A percentile compares a stretch with the other conserved stretches of the same genome.
These are phyloP conservation scores for Acronicta psi DNA, from an alignment of 2,888 invertebrate species.

Conservation along the genomic window DNA sequence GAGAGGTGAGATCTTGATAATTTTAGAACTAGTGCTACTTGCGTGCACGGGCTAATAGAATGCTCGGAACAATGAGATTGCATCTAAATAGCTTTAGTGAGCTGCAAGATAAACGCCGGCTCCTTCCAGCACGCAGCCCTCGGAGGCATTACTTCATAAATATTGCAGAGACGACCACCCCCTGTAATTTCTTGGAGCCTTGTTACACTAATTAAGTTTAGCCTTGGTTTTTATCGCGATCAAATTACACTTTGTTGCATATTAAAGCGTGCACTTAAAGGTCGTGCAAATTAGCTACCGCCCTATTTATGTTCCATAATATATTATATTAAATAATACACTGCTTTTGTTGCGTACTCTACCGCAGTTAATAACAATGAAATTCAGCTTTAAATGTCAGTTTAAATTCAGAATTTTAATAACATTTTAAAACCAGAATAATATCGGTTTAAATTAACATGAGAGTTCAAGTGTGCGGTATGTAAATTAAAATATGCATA, in stretches of 20 bases:
- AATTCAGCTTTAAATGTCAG: slow-evolving; percentile 11
- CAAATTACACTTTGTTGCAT: slow-evolving; percentile 65
- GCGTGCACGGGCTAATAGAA: slow-evolving; percentile 70
- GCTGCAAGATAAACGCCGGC: slow-evolving; percentile 65
- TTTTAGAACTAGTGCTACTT: slow-evolving; percentile 51
- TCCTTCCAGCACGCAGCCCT: slow-evolving; percentile 40
- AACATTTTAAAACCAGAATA: slow-evolving; percentile 19
- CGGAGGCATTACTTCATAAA: slow-evolving; percentile 56
- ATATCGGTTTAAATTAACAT: slow-evolving; percentile 10
- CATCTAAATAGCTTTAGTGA: slow-evolving; percentile 76
- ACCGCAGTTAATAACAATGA: slow-evolving; percentile 13
- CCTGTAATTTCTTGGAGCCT: slow-evolving; percentile 64
- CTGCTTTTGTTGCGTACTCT: slow-evolving; percentile 6
- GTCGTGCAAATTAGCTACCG: slow-evolving; percentile 56
- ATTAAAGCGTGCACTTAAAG: slow-evolving; percentile 63
- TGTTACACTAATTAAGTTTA: slow-evolving; percentile 64
- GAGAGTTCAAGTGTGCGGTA: slow-evolving; percentile 1
- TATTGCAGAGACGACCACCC: slow-evolving; percentile 59
- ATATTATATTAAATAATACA: slow-evolving; percentile 17
- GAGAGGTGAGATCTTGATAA: slow-evolving; percentile 47
- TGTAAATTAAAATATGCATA: slow-evolving; percentile 16
- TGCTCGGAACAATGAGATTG: slow-evolving; percentile 67
- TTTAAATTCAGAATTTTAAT: slow-evolving; percentile 39
- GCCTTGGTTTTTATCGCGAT: slow-evolving; percentile 66
- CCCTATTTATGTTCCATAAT: slow-evolving; percentile 13